These are phyloP conservation scores for Istiophorus platypterus DNA, from an alignment of 2,113 vertebrate species.

Conservation along the genomic window DNA sequence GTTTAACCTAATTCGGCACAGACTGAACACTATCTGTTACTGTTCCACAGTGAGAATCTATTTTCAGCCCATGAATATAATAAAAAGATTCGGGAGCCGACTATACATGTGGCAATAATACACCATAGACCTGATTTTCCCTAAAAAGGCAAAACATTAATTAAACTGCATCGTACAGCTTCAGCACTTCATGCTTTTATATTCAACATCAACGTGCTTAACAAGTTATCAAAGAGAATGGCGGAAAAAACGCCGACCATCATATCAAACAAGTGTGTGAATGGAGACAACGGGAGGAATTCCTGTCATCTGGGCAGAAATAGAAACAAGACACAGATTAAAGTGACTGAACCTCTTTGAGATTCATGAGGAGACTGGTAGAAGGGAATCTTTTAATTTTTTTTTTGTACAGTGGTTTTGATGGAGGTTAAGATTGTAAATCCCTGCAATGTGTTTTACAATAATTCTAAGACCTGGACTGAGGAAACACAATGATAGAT, in stretches of 20 bases:
- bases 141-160: conserved; percentile 14
- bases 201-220: conserved; percentile 5
- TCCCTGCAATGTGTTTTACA: neutral
- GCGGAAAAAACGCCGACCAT: conserved; percentile 38
- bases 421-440: conserved; percentile 11
- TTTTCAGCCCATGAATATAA: neutral
- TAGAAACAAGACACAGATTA: conserved; percentile 31
- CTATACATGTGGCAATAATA: neutral
- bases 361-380: conserved; percentile 15
- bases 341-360: conserved; percentile 24
- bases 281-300: conserved; percentile 22
- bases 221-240: conserved; percentile 46
- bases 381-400: neutral
- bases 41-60: neutral
- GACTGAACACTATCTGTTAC: neutral
- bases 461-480: neutral
- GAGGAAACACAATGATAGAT: neutral
- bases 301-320: conserved; percentile 26
- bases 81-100: neutral
- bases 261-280: conserved; percentile 45
- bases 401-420: conserved; percentile 3
- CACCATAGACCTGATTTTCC: neutral
- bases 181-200: neutral
- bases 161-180: neutral
- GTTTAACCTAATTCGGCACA: neutral